Percentiles rank a stretch among this genome's conserved stretches.
Conservation (phyloP, 2,888 invertebrate genomes). For the Xestoiulus laeticollis region DNA sequence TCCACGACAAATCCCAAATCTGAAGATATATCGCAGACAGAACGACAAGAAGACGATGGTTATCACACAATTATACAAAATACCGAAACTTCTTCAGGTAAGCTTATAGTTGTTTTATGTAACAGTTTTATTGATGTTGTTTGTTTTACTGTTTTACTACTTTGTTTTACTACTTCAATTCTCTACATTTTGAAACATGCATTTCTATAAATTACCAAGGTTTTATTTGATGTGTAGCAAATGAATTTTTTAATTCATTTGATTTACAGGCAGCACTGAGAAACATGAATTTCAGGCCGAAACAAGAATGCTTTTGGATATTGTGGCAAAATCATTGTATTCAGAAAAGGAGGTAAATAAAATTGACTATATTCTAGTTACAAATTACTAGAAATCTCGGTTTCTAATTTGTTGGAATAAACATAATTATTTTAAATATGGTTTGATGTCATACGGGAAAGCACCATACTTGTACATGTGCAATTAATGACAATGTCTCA, state of each 20-base stretch:
- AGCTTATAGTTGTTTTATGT: no score
- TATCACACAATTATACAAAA: slow-evolving; percentile 72
- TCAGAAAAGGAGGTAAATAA: slow-evolving; percentile 89
- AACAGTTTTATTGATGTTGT: no score
- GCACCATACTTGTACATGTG: no score
- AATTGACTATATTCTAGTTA: slow-evolving; percentile 40
- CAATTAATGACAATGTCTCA: no score
- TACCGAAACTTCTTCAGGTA: slow-evolving; percentile 71
- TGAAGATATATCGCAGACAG: not conserved
- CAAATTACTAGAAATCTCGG: not conserved
- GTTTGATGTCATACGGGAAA: no score
- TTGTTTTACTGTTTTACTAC: no score
- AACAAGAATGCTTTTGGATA: slow-evolving; percentile 92
- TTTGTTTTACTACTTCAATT: no score
- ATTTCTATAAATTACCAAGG: no score
- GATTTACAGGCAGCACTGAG: slow-evolving; percentile 68
- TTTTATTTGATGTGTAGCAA: no score
- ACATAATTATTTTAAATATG: no score
- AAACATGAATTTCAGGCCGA: slow-evolving; percentile 96
- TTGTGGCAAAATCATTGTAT: slow-evolving; percentile 95
- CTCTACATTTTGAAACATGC: no score
- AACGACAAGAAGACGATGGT: slow-evolving; percentile 62
- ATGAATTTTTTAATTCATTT: slow-evolving; percentile 46
- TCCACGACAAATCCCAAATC: not conserved
- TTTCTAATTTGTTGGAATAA: no score